Evolutionary conservation across 2,113 vertebrate species (phyloP).

Genomic region (Zonotrichia leucophrys): DNA sequence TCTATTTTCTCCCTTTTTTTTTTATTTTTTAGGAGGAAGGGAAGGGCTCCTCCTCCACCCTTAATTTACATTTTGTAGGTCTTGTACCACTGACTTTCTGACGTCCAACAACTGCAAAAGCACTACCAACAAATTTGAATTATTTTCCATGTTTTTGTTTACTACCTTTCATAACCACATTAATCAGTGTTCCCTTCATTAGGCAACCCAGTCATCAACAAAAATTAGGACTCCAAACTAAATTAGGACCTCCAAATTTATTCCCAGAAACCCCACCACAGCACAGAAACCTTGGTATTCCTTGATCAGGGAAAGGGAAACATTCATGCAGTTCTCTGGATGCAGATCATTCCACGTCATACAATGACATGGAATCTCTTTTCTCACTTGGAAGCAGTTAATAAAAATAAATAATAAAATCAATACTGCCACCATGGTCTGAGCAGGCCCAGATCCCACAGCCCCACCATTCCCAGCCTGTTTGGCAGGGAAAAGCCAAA

Average conservation of each 20-base stretch:
- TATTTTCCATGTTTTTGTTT: not conserved
- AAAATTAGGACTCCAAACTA: not conserved
- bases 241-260: not conserved
- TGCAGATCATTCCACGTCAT: no score
- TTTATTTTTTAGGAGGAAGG: not conserved
- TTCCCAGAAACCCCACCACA: not conserved
- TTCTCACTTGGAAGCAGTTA: not conserved
- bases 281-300: not conserved
- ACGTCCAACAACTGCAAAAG: not conserved
- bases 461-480: not conserved
- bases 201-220: fast-evolving
- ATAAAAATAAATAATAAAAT: not conserved
- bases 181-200: not conserved
- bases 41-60: not conserved
- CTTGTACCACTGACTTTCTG: not conserved
- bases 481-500: not conserved
- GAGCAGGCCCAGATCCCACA: not conserved
- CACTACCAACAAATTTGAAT: not conserved
- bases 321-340: fast-evolving
- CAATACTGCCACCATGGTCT: fast-evolving
- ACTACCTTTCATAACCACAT: not conserved
- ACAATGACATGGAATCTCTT: fast-evolving
- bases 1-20: not conserved
- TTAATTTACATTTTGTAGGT: not conserved
- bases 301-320: not conserved